A percentile compares a stretch with the other conserved stretches of the same genome.
phyloP scores from a whole-genome alignment of 2,113 vertebrate species.

The Alethe diademata region DNA sequence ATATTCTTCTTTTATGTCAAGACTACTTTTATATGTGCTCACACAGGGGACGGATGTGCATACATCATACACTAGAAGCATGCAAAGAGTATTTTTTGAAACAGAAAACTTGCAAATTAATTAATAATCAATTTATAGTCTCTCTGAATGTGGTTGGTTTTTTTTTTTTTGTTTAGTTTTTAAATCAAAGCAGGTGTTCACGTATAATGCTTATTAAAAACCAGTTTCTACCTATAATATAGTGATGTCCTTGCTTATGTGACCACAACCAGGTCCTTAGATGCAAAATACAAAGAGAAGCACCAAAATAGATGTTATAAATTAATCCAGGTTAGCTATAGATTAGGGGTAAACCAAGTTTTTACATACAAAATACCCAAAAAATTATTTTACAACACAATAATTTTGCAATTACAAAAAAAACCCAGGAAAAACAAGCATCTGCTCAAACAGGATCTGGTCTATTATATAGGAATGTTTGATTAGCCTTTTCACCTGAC shows the following conservation, averaged over 20 bases:
- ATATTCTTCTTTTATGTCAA: neutral
- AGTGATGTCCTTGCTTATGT: neutral
- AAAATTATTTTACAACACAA: neutral
- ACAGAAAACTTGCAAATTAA: neutral
- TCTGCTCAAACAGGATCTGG: neutral
- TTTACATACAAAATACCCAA: neutral
- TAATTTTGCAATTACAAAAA: neutral
- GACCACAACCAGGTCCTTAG: neutral
- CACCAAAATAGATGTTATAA: neutral
- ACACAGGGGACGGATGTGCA: neutral
- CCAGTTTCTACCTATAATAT: neutral
- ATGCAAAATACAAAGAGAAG: neutral
- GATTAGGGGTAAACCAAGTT: neutral
- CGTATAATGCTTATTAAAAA: neutral
- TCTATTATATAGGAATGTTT: constrained; percentile 31
- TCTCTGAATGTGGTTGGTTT: neutral
- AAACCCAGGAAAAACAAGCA: neutral
- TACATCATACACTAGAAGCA: neutral
- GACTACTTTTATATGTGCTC: neutral
- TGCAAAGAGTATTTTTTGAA: neutral
- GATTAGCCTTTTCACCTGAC: constrained; percentile 61
- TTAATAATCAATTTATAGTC: neutral
- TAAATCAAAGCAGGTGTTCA: neutral
- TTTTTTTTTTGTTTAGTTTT: neutral
- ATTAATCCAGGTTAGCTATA: neutral